Evolutionary conservation across 2,797 vertebrate genomes (phyloP).

Genomic region (Melanogrammus aeglefinus): DNA sequence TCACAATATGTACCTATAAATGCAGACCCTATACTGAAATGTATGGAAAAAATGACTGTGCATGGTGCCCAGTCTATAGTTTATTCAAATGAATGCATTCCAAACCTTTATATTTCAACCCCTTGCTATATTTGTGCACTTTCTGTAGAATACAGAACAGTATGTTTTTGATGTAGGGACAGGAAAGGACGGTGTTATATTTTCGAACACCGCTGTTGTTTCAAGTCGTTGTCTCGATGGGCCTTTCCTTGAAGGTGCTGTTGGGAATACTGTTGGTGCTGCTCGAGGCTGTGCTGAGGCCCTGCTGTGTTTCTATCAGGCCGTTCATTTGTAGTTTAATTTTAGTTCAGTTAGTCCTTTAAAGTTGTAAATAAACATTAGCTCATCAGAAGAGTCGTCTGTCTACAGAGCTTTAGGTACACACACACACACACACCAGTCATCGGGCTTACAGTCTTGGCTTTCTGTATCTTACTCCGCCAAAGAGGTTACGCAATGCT

Average conservation of each 20-base stretch:
- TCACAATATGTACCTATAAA: background rate
- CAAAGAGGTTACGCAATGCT: constrained; percentile 67
- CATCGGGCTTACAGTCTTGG: constrained; percentile 24
- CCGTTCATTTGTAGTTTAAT: background rate
- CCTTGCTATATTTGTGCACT: background rate
- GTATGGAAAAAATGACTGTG: background rate
- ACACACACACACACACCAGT: background rate
- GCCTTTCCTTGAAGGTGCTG: background rate
- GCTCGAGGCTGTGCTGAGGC: background rate
- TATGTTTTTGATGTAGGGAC: background rate
- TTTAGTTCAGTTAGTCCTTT: background rate
- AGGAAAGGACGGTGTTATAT: background rate
- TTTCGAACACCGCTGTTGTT: background rate
- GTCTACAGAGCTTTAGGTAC: background rate
- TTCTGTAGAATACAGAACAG: background rate
- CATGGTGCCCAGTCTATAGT: background rate
- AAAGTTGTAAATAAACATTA: background rate
- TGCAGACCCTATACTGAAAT: background rate
- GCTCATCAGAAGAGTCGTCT: background rate
- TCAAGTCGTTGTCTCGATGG: background rate
- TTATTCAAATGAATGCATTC: background rate
- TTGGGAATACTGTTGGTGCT: background rate
- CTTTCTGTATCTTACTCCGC: constrained; percentile 53
- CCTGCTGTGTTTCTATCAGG: background rate
- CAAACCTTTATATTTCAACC: background rate